These are phyloP conservation scores for Dasysyrphus tricinctus DNA, from an alignment of 2,888 invertebrate species.

Conservation along the genomic window DNA sequence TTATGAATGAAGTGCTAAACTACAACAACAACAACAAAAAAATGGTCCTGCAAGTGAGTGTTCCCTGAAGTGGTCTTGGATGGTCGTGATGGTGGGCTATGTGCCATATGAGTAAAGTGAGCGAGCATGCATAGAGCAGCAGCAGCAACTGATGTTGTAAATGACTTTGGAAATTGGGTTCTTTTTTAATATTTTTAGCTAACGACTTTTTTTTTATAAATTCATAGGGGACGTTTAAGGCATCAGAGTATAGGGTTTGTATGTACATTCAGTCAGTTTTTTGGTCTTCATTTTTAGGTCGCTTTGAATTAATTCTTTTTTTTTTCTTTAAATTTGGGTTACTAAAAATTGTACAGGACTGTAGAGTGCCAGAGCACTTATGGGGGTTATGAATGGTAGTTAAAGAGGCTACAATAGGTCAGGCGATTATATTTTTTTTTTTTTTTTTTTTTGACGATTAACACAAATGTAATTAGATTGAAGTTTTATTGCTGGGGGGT, in stretches of 20 bases:
- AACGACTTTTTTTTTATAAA: slow-evolving; percentile 17
- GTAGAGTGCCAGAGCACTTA: slow-evolving; percentile 41
- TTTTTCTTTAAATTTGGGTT: slow-evolving; percentile 39
- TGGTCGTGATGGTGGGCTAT: slow-evolving; percentile 22
- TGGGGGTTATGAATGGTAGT: slow-evolving; percentile 48
- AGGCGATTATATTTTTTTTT: slow-evolving; percentile 28
- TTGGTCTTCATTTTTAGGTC: slow-evolving; percentile 28
- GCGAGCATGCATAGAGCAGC: slow-evolving; percentile 12
- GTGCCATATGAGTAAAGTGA: slow-evolving; percentile 65
- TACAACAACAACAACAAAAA: slow-evolving; percentile 21
- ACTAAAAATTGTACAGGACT: slow-evolving; percentile 47
- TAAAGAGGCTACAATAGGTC: slow-evolving; percentile 59
- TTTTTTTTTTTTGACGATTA: slow-evolving; percentile 26
- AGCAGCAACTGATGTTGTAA: slow-evolving; percentile 55
- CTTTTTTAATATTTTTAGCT: slow-evolving; percentile 22
- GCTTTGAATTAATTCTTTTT: slow-evolving; percentile 29
- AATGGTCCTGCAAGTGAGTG: slow-evolving; percentile 29
- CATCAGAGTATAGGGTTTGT: background rate
- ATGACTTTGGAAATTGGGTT: slow-evolving; percentile 39
- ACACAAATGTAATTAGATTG: slow-evolving; percentile 23
- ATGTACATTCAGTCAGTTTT: background rate
- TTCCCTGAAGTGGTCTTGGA: slow-evolving; percentile 31
- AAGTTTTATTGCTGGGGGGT: background rate
- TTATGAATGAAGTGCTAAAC: slow-evolving; percentile 62
- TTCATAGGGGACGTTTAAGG: slow-evolving; percentile 49